Conservation (phyloP, 2,797 vertebrate genomes). For the Psittacula echo region DNA sequence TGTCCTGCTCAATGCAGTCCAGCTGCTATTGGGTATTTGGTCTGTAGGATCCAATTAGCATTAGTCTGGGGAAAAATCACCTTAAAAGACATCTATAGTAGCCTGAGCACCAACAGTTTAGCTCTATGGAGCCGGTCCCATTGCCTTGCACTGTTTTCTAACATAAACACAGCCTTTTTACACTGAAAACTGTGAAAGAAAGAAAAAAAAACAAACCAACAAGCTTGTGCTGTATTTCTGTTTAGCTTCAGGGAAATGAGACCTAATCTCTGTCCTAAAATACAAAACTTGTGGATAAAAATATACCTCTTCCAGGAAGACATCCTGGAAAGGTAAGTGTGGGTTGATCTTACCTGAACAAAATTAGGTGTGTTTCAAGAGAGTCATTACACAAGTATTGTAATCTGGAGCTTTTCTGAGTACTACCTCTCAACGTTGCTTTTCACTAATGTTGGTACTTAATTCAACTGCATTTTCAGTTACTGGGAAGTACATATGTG, state of each 20-base stretch:
- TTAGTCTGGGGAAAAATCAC: neutral
- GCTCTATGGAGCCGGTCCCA: neutral
- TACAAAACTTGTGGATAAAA: neutral
- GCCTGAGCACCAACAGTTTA: neutral
- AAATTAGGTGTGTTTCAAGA: conserved; percentile 25
- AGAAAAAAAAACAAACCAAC: accelerated
- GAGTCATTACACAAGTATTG: neutral
- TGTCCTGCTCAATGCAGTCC: neutral
- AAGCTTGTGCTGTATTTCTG: neutral
- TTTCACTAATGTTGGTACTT: neutral
- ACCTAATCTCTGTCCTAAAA: conserved; percentile 5
- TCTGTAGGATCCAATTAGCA: neutral
- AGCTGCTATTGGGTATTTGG: neutral
- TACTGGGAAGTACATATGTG: accelerated
- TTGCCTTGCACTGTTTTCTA: neutral
- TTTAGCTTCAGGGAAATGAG: neutral
- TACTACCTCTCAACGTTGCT: neutral
- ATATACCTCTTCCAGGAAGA: conserved; percentile 4
- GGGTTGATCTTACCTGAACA: conserved; percentile 34
- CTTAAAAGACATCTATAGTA: neutral
- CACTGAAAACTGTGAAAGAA: neutral
- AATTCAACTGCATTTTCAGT: neutral
- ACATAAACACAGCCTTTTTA: neutral
- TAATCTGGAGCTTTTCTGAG: neutral
- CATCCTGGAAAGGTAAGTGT: neutral